Percentiles rank a stretch among this genome's conserved stretches.
Evolutionary conservation across 2,113 vertebrate genomes (phyloP).

Genomic region (Abramis brama): DNA sequence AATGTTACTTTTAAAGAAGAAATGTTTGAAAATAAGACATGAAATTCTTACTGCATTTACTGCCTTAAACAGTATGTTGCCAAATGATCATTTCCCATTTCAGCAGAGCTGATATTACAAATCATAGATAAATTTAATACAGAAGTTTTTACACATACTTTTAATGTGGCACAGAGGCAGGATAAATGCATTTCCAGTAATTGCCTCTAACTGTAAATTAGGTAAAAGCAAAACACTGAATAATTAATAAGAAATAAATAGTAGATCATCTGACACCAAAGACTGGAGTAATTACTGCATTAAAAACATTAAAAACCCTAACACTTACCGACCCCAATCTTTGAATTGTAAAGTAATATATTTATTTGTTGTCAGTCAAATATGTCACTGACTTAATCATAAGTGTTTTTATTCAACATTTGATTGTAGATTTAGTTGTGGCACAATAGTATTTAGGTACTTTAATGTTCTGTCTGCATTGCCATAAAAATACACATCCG

Average conservation of each 20-base stretch:
- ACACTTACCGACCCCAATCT: no score
- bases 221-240: background rate
- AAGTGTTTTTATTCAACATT: no score
- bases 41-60: background rate
- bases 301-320: no score
- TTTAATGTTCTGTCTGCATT: no score
- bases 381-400: no score
- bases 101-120: background rate
- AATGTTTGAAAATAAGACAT: background rate
- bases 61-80: background rate
- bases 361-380: no score
- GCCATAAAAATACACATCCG: no score
- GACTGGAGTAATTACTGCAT: background rate
- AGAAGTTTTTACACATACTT: background rate
- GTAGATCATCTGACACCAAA: background rate
- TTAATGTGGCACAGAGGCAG: background rate
- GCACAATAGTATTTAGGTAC: no score
- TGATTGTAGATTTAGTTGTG: no score
- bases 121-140: background rate
- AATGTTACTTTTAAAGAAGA: background rate
- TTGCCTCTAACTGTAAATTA: background rate
- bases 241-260: background rate
- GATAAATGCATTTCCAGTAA: background rate
- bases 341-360: no score
- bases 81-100: background rate